Percentiles rank a stretch among this genome's conserved stretches.
Conservation (phyloP, 2,113 vertebrate species). For the Myotis yumanensis region DNA sequence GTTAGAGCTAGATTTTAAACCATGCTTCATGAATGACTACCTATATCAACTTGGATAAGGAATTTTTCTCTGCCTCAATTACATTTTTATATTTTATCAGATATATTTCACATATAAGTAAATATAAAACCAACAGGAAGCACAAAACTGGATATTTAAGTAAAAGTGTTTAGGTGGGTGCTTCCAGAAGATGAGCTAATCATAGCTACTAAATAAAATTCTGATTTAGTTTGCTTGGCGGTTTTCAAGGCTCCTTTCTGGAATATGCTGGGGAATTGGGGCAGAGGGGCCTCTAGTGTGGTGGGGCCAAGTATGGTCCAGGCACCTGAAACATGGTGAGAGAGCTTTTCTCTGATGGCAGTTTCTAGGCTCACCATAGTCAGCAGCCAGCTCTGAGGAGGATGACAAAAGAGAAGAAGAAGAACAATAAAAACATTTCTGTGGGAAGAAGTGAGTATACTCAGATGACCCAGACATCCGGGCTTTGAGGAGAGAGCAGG, state of each 20-base stretch:
- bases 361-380: neutral
- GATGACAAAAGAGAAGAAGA: neutral
- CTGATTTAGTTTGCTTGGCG: neutral
- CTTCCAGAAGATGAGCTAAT: neutral
- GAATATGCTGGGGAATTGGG: neutral
- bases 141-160: neutral
- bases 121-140: neutral
- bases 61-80: neutral
- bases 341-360: neutral
- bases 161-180: neutral
- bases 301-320: too few relatives aligned
- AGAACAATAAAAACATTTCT: neutral
- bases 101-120: neutral
- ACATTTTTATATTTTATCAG: neutral
- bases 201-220: neutral
- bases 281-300: neutral
- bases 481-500: neutral
- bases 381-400: neutral
- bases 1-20: neutral
- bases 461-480: neutral
- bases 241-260: neutral
- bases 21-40: neutral
- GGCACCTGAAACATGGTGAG: neutral
- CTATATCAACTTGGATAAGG: neutral
- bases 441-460: neutral